Base-by-base conservation (phyloP, 2,888 invertebrate species). In the Magallana nippona region DNA sequence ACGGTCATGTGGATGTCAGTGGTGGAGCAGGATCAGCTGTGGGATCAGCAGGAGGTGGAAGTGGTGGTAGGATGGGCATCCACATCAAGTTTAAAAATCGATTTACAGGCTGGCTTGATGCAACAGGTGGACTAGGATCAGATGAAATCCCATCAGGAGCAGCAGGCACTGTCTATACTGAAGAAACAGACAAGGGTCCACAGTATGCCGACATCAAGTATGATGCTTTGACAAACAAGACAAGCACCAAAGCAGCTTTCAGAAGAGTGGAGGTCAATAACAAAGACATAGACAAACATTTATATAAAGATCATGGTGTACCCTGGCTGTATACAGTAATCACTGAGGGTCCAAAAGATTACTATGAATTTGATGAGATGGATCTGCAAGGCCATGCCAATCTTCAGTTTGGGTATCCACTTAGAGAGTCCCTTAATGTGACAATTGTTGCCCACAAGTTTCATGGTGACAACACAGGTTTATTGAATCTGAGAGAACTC, bases 201-300 rank as follows among this genome's bases (percentile, higher is more conserved):
- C 90, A 91, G 84, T 92, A 92, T 85, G 89, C 90, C 13, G 91
- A 91, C 55, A 86, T 91, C 22, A 92, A 92, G 83, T 91, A 92
- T 84, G 87, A 90, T 82, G 77, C 71, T 55, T 58, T 78, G 0
- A 85, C 84, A 11, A 88, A 88, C 78, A 79, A 78, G 60, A 84
- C 86, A 10, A 81, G 79, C 44, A 78, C 62, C 5, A 85, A 86
- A 55, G 90, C 90, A 2, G 82, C 85, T 32, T 89, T 91, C 82
- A 87, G 86, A 79, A 83, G 90, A 22, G 81, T 92, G 8, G 88
- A 89, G 78, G 84, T 91, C 8, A 88, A 92, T 83, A 92, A 92
- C 82, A 88, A 88, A 79, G 86, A 92, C 79, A 81, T 89, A 71
- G 91, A 92, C 84, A 82, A 84, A 22, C 85, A 90, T 57, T 82